Conservation (phyloP, 2,113 vertebrate genomes). For the Solea senegalensis region DNA sequence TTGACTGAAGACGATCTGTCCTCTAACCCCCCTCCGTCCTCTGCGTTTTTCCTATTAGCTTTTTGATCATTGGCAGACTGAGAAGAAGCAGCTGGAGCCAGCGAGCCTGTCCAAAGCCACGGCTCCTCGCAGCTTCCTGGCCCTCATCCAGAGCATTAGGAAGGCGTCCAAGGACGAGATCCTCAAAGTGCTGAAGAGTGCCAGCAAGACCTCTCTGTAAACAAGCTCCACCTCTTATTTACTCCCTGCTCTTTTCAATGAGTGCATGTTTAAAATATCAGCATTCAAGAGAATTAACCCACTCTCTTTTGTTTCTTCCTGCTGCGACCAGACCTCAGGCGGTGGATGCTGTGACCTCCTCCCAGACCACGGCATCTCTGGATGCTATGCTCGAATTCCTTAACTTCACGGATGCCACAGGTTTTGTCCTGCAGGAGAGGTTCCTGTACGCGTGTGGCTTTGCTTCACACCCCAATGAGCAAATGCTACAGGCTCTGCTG, state of each 20-base stretch:
- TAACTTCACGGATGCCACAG: constrained; percentile 89
- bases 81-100: constrained; percentile 86
- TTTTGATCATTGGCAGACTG: constrained; percentile 86
- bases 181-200: constrained; percentile 86
- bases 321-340: constrained; percentile 87
- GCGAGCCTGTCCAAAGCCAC: constrained; percentile 86
- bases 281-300: neutral
- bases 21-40: constrained; percentile 25
- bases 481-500: constrained; percentile 86
- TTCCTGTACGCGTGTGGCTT: constrained; percentile 97
- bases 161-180: constrained; percentile 89
- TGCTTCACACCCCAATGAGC: constrained; percentile 90
- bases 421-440: constrained; percentile 88
- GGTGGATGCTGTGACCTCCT: constrained; percentile 91
- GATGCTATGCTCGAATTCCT: constrained; percentile 90
- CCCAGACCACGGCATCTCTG: constrained; percentile 90
- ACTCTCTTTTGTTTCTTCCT: neutral
- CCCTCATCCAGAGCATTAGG: constrained; percentile 89
- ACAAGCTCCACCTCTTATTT: constrained; percentile 25
- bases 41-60: constrained; percentile 72
- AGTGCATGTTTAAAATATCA: neutral
- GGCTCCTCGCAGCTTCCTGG: constrained; percentile 88
- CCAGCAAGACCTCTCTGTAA: constrained; percentile 91
- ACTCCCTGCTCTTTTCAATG: neutral
- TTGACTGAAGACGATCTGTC: constrained; percentile 29